Base-by-base conservation (phyloP, 2,797 vertebrate genomes). In the Sphenopsis melanotis region DNA sequence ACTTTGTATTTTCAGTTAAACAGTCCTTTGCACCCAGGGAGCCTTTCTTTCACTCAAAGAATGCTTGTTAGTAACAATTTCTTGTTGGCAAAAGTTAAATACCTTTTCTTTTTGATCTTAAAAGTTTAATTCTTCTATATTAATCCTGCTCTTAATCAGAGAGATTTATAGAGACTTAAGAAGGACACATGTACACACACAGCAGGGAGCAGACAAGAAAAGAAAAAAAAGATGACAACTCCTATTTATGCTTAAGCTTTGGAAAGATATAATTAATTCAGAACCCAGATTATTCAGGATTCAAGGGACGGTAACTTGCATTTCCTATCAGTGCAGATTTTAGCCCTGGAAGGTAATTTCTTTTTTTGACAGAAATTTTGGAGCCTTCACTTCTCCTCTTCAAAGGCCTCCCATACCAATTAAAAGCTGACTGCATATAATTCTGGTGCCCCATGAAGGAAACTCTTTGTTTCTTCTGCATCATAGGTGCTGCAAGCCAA, bases 61-160 rank as follows among this genome's bases (percentile, higher is more conserved):
- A 87, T 71, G 24, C 53, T 92, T 94, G 82, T 64, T 94, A 94
- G 72, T 92, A 83, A 91, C 64, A 95, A 83, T 96, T 94, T 95
- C 64, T 82, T 89, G 30, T 75, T 94, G 82, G 89, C 82, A 86
- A 91, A 92, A 93, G 71, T 91, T 89, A 94, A 96, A 91, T 57
- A 44, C 49, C 47, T 90, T 93, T 92, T 80, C 60, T 87, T 91
- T 93, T 94, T 92, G 68, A 94, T 96, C 84, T 95, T 94, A 83
- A 89, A 95, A 75, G 64, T 96, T 92, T 96, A 94, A 94, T 94
- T 94, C 82, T 92, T 91, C 53, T 75, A 20, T 92, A 87, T 95
- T 96, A 96, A 96, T 93, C 95, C 79, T 89, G 84, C 57, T 81
- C 79, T 91, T 96, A 96, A 95, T 95, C 89, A 95, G 72, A 92